phyloP scores from a whole-genome alignment of 2,113 vertebrate species.

The Sapayoa aenigma region DNA sequence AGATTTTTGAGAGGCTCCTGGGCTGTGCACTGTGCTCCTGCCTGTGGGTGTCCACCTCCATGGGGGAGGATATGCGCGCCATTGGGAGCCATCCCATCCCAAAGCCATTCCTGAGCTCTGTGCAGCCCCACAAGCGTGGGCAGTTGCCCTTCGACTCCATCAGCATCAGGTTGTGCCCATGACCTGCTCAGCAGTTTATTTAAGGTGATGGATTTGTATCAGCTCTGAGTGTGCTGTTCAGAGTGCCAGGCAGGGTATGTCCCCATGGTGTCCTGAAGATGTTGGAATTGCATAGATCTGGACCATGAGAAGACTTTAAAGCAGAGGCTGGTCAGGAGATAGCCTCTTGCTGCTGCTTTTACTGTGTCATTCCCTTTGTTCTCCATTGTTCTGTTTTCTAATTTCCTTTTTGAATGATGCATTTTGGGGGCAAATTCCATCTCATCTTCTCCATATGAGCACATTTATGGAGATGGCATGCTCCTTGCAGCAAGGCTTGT shows the following conservation, averaged over 20 bases:
- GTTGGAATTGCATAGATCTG: not conserved
- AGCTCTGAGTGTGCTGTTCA: too few relatives aligned
- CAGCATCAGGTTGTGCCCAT: not conserved
- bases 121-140: accelerated
- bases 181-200: accelerated
- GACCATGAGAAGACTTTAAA: not conserved
- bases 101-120: not conserved
- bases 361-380: not conserved
- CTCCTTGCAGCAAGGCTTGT: accelerated
- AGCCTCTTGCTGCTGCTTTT: not conserved
- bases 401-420: not conserved
- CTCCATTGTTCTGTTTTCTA: not conserved
- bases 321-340: not conserved
- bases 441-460: accelerated
- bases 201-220: accelerated
- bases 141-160: accelerated
- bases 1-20: not conserved
- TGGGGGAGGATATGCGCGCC: accelerated
- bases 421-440: accelerated
- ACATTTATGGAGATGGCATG: accelerated
- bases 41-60: accelerated
- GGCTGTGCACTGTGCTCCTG: accelerated
- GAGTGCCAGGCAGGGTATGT: not conserved
- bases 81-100: accelerated
- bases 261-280: not conserved